phyloP scores from a whole-genome alignment of 2,888 invertebrate species.

The Ophion ventricosus region DNA sequence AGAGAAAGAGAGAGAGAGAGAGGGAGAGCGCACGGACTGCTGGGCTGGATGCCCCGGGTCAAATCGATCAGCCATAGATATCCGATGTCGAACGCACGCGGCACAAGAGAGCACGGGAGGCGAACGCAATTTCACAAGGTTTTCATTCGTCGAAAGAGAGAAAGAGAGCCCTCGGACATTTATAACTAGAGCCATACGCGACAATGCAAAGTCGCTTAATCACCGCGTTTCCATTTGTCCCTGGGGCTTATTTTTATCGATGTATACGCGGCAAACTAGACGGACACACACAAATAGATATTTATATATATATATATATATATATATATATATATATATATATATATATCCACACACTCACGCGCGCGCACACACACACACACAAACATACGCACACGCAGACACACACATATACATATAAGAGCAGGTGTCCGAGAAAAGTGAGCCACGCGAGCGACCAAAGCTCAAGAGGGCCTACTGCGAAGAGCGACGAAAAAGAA shows the following conservation, averaged over 20 bases:
- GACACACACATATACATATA: too few species aligned
- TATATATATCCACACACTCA: slow-evolving; percentile 6
- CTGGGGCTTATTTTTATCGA: slow-evolving; percentile 4
- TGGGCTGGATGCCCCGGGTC: slow-evolving; percentile 60
- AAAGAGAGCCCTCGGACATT: slow-evolving; percentile 33
- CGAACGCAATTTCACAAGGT: slow-evolving; percentile 66
- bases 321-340: slow-evolving; percentile 5
- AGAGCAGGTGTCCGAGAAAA: slow-evolving; percentile 45
- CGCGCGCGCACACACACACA: too few species aligned
- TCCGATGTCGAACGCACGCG: slow-evolving; percentile 63
- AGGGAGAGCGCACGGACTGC: slow-evolving; percentile 31
- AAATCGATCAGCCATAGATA: slow-evolving; percentile 68
- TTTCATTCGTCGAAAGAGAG: slow-evolving; percentile 62
- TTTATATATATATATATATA: not conserved
- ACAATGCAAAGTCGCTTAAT: slow-evolving; percentile 58
- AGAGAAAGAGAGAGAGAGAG: slow-evolving; percentile 3
- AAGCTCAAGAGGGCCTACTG: not conserved
- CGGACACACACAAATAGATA: not conserved
- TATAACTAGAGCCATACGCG: slow-evolving; percentile 52
- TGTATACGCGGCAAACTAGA: not conserved
- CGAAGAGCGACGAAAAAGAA: slow-evolving; percentile 12
- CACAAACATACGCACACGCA: too few species aligned
- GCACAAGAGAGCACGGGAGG: slow-evolving; percentile 29
- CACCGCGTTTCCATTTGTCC: slow-evolving; percentile 47
- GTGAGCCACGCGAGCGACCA: slow-evolving; percentile 39